Percentiles rank a stretch among this genome's conserved stretches.
Evolutionary conservation across 53 echinoderm and acorn worm species (phyloP).

Genomic region (Temnopleurus reevesii): DNA sequence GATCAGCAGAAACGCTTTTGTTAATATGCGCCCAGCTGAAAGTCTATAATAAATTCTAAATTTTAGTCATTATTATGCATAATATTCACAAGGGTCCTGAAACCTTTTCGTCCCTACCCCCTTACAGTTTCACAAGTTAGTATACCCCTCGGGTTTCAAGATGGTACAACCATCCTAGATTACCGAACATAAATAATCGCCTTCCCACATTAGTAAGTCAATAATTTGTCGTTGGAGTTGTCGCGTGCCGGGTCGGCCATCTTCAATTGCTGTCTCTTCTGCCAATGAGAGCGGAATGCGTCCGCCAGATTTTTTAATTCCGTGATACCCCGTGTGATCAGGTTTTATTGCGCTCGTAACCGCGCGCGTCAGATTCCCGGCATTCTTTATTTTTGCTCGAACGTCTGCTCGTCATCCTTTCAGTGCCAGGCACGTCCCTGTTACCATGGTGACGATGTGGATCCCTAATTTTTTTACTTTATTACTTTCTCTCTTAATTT

Average conservation of each 20-base stretch:
- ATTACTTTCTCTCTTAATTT: too few species aligned
- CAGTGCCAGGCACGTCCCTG: constrained; percentile 35
- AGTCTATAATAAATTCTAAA: too few species aligned
- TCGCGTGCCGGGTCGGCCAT: neutral
- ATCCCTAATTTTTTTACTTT: neutral
- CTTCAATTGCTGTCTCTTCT: constrained; percentile 1
- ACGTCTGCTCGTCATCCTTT: constrained; percentile 37
- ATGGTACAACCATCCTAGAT: constrained; percentile 46
- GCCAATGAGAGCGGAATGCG: constrained; percentile 52
- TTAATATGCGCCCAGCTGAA: too few species aligned
- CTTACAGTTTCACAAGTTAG: neutral
- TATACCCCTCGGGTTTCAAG: constrained; percentile 4
- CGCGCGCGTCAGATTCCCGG: constrained; percentile 41
- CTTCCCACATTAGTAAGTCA: constrained; percentile 56
- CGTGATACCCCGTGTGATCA: constrained; percentile 46
- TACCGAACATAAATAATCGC: constrained; percentile 62
- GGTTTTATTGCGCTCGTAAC: constrained; percentile 59
- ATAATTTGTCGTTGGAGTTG: constrained; percentile 47
- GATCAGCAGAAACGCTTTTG: too few species aligned
- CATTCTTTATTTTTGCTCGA: constrained; percentile 18
- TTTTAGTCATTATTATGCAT: too few species aligned
- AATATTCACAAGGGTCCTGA: too few species aligned
- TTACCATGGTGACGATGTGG: constrained; percentile 26
- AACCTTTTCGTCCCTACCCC: neutral
- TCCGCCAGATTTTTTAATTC: constrained; percentile 50